Evolutionary conservation across 1,140 invertebrate species (phyloP).

Genomic region (Plectrocnemia conspersa): DNA sequence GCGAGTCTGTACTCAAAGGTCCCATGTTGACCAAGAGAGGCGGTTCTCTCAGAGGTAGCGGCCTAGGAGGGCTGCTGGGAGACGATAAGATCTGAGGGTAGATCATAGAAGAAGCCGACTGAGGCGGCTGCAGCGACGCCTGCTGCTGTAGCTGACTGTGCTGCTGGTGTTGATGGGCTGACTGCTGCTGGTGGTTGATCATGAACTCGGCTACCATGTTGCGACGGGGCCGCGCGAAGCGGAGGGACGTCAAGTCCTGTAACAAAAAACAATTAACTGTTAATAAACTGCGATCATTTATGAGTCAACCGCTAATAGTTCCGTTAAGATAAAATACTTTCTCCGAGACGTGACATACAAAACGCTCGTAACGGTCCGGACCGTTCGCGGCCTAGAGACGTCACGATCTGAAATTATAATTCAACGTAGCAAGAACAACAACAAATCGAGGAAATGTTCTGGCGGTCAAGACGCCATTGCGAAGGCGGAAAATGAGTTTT

Average conservation of each 20-base stretch:
- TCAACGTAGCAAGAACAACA: no score
- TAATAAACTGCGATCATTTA: slow-evolving; percentile 4
- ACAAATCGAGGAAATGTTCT: no score
- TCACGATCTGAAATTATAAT: no score
- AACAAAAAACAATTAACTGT: slow-evolving; percentile 41
- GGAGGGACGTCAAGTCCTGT: slow-evolving; percentile 48
- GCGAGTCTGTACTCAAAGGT: slow-evolving; percentile 42
- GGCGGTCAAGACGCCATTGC: no score
- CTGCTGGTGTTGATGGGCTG: slow-evolving; percentile 44
- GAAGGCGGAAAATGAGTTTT: no score
- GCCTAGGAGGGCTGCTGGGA: slow-evolving; percentile 37
- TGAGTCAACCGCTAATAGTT: slow-evolving; percentile 9
- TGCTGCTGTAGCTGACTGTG: slow-evolving; percentile 37
- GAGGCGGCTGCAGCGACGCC: slow-evolving; percentile 38
- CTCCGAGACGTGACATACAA: slow-evolving; percentile 9
- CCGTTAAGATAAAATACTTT: slow-evolving; percentile 18
- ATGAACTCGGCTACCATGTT: slow-evolving; percentile 83
- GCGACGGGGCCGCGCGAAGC: slow-evolving; percentile 56
- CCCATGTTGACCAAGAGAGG: slow-evolving; percentile 40
- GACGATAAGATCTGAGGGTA: slow-evolving; percentile 37
- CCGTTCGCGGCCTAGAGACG: no score
- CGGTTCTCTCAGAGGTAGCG: slow-evolving; percentile 43
- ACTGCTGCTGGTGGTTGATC: slow-evolving; percentile 63
- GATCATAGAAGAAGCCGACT: slow-evolving; percentile 38
- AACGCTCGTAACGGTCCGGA: slow-evolving; percentile 6